A percentile compares a stretch with the other conserved stretches of the same genome.
Evolutionary conservation across 2,113 vertebrate species (phyloP).

Genomic region (Gnathonemus echidnorhynchus): DNA sequence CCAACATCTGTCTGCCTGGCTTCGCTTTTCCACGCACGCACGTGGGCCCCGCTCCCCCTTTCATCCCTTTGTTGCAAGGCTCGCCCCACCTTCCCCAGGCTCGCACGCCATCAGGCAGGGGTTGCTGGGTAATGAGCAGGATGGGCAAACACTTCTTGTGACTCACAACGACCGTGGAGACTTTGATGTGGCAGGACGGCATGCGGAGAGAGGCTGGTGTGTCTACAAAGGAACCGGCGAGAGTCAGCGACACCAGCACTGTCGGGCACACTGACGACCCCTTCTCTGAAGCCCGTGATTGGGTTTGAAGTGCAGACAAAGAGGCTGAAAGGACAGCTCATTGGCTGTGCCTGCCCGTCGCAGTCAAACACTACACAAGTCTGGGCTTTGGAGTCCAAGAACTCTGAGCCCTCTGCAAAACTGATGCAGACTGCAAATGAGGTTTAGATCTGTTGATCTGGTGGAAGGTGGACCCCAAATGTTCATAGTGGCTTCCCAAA

Average conservation of each 20-base stretch:
- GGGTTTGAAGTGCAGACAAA: slow-evolving; percentile 45
- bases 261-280: slow-evolving; percentile 40
- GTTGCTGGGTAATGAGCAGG: slow-evolving; percentile 48
- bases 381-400: not conserved
- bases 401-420: not conserved
- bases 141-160: slow-evolving; percentile 39
- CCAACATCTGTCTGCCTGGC: slow-evolving; percentile 49
- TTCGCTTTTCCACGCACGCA: not conserved
- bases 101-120: not conserved
- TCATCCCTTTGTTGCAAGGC: not conserved
- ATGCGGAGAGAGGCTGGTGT: slow-evolving; percentile 23
- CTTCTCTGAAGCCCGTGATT: slow-evolving; percentile 43
- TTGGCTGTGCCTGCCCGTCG: slow-evolving; percentile 32
- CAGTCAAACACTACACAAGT: not conserved
- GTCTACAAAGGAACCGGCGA: slow-evolving; percentile 20
- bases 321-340: slow-evolving; percentile 28
- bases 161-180: slow-evolving; percentile 29
- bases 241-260: slow-evolving; percentile 6
- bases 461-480: not conserved
- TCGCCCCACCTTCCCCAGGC: not conserved
- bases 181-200: slow-evolving; percentile 35
- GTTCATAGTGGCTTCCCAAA: not conserved
- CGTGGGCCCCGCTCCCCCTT: not conserved
- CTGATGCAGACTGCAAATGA: not conserved
- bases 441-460: not conserved